A percentile compares a stretch with the other conserved stretches of the same genome.
These are phyloP conservation scores for Tachypleus tridentatus DNA, from an alignment of 1,140 invertebrate species.

Conservation along the genomic window DNA sequence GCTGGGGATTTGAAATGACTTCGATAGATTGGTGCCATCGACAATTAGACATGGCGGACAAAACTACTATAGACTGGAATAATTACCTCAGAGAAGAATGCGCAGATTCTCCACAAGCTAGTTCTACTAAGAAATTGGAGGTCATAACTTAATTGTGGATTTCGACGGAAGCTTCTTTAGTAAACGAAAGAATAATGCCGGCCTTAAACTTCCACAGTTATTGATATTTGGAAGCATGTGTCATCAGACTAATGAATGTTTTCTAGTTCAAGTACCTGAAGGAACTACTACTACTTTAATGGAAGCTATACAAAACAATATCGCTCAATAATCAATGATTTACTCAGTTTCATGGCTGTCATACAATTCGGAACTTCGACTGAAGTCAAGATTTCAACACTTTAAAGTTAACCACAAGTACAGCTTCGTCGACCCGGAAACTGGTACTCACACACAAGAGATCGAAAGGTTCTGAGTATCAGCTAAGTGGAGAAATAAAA, in stretches of 20 bases:
- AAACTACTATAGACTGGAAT: constrained; percentile 9
- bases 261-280: constrained; percentile 1
- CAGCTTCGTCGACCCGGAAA: too few relatives aligned
- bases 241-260: constrained; percentile 5
- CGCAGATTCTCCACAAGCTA: not conserved
- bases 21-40: constrained; percentile 8
- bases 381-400: too few relatives aligned
- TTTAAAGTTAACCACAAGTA: too few relatives aligned
- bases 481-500: too few relatives aligned
- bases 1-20: constrained; percentile 7
- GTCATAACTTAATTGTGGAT: constrained; percentile 7
- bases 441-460: too few relatives aligned
- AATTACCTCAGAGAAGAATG: constrained; percentile 9
- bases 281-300: constrained; percentile 1
- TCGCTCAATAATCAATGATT: too few relatives aligned
- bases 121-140: constrained; percentile 8
- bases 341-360: too few relatives aligned
- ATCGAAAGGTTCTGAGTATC: too few relatives aligned
- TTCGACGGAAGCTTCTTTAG: constrained; percentile 9
- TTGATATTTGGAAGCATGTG: constrained; percentile 7
- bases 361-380: too few relatives aligned
- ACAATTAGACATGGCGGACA: constrained; percentile 1
- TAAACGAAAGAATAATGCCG: constrained; percentile 8
- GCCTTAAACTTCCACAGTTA: constrained; percentile 1
- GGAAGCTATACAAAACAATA: not conserved